phyloP scores from a whole-genome alignment of 2,797 vertebrate species.

The Pipistrellus nathusii region DNA sequence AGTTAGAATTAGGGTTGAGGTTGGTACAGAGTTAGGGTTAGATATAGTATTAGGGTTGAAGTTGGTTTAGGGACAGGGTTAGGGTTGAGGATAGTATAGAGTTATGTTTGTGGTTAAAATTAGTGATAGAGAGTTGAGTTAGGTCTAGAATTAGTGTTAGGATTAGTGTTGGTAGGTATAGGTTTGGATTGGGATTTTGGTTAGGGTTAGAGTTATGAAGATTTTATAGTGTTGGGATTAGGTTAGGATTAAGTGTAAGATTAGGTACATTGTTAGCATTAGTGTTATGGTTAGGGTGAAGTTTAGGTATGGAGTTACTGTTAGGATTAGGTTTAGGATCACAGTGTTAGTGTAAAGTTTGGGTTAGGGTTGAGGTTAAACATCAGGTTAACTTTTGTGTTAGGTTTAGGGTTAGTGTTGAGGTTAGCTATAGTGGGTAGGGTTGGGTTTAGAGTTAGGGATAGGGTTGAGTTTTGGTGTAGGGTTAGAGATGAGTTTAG shows the following conservation, averaged over 20 bases:
- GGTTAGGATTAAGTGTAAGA: background rate
- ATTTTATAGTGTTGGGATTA: background rate
- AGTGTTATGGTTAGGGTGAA: background rate
- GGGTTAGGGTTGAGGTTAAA: background rate
- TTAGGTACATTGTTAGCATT: background rate
- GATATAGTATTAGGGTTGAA: background rate
- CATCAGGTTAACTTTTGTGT: background rate
- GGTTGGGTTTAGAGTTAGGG: background rate
- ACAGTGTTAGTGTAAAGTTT: background rate
- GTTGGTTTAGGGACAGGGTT: background rate
- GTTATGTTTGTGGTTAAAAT: background rate
- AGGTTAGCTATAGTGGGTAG: background rate
- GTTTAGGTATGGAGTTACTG: background rate
- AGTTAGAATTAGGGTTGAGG: background rate
- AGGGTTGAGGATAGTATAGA: background rate
- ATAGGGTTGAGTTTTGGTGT: background rate
- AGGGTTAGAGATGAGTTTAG: background rate
- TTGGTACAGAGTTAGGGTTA: background rate
- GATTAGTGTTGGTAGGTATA: background rate
- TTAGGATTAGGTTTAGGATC: background rate
- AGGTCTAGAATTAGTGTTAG: background rate
- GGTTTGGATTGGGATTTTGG: background rate
- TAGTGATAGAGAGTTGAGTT: background rate
- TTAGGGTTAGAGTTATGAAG: background rate
- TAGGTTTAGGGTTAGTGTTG: background rate